Conservation (phyloP, 2,888 invertebrate species). For the Galerucella pusilla region DNA sequence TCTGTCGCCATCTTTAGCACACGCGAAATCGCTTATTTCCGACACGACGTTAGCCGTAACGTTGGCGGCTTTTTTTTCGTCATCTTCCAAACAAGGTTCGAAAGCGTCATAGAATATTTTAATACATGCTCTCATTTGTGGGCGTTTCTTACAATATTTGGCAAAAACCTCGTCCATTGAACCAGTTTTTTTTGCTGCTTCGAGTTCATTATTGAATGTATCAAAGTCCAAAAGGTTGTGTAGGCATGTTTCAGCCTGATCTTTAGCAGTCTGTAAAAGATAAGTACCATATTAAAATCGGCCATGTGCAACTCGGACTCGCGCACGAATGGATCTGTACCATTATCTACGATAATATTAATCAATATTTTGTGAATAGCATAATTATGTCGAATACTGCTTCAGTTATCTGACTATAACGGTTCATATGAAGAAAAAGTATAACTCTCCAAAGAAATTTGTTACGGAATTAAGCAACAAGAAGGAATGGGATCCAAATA, state of each 20-base stretch:
- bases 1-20: conserved; percentile 70
- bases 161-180: conserved; percentile 69
- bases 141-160: conserved; percentile 67
- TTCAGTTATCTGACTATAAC: too few species aligned
- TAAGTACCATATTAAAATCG: background rate
- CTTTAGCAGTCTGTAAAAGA: conserved; percentile 47
- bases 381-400: too few species aligned
- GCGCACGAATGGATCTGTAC: too few species aligned
- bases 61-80: conserved; percentile 64
- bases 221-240: conserved; percentile 70
- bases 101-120: conserved; percentile 62
- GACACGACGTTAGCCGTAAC: conserved; percentile 65
- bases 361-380: too few species aligned
- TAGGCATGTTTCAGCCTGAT: conserved; percentile 69
- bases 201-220: conserved; percentile 69
- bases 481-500: too few species aligned
- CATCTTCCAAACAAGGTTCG: conserved; percentile 65
- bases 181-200: conserved; percentile 67
- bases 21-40: conserved; percentile 67
- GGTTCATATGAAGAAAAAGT: too few species aligned
- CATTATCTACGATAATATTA: too few species aligned
- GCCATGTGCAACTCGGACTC: too few species aligned
- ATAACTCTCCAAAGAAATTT: too few species aligned
- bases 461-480: too few species aligned
- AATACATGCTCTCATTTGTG: conserved; percentile 63